Evolutionary conservation across 2,797 vertebrate genomes (phyloP).

Genomic region (Hylomyscus alleni): DNA sequence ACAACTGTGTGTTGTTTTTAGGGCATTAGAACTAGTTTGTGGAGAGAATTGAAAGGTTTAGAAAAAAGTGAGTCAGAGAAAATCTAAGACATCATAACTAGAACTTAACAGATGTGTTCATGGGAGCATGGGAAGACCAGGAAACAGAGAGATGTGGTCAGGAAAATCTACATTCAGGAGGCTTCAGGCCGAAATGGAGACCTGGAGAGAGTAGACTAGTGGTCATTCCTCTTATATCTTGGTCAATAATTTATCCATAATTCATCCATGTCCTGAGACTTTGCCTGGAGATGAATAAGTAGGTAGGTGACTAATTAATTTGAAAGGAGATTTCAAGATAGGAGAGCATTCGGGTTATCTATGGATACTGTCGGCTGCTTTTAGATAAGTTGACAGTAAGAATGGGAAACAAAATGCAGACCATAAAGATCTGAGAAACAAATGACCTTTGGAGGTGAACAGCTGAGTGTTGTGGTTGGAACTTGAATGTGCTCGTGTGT

Average conservation of each 20-base stretch:
- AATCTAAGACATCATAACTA: neutral
- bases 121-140: too few relatives aligned
- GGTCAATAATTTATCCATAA: neutral
- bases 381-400: neutral
- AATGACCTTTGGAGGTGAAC: neutral
- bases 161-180: neutral
- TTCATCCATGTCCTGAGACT: neutral
- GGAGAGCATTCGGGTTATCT: neutral
- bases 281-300: neutral
- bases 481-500: neutral
- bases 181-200: neutral
- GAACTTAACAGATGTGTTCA: too few relatives aligned
- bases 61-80: neutral
- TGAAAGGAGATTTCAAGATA: neutral
- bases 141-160: neutral
- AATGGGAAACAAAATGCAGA: neutral
- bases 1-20: neutral
- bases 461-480: neutral
- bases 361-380: neutral
- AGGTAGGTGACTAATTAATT: neutral
- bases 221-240: neutral
- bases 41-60: neutral
- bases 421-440: neutral
- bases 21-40: neutral
- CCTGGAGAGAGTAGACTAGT: neutral